Evolutionary conservation across 2,888 invertebrate genomes (phyloP), one percentile per base, ranked within the genome.

Genomic region (Yponomeuta cagnagella): DNA sequence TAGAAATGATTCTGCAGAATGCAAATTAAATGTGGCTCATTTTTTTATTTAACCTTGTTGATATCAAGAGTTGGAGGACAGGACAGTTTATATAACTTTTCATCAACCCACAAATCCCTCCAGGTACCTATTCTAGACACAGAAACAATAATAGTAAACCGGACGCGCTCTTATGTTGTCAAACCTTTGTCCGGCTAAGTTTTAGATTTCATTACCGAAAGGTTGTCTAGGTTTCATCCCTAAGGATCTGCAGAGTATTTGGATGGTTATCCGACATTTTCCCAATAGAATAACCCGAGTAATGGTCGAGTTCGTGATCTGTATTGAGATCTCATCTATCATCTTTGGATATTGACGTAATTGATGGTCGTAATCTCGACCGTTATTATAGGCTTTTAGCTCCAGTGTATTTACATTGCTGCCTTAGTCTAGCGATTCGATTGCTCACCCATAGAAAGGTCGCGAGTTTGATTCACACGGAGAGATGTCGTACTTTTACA

Each of bases 141-240:
- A 6, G 6, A 43, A 43, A 43, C 43, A 43, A 43, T 43, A 43
- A 43, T 43, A 43, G 43, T 43, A 43, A 43, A 43, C 43, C 43
- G 43, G 6, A 43, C 9, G 6, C 8, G 43, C 43, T 43, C 43
- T 43, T 43, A 43, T 58, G 52, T 58, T 58, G 52, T 58, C 52
- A 58, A 58, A 58, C 52, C 52, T 58, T 58, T 58, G 52, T 58
- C 52, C 15, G 52, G 15, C 52, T 15, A 58, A 58, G 52, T 58
- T 58, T 58, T 58, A 58, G 52, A 58, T 58, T 58, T 58, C 52
- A 58, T 58, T 58, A 58, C 52, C 15, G 15, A 58, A 58, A 58
- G 52, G 52, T 58, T 58, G 52, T 58, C 52, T 58, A 15, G 52
- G 52, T 4, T 8, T 15, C 15, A 58, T 58, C 52, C 52, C 52